Conservation (phyloP, 2,113 vertebrate genomes). For the Anarhynchus alexandrinus region DNA sequence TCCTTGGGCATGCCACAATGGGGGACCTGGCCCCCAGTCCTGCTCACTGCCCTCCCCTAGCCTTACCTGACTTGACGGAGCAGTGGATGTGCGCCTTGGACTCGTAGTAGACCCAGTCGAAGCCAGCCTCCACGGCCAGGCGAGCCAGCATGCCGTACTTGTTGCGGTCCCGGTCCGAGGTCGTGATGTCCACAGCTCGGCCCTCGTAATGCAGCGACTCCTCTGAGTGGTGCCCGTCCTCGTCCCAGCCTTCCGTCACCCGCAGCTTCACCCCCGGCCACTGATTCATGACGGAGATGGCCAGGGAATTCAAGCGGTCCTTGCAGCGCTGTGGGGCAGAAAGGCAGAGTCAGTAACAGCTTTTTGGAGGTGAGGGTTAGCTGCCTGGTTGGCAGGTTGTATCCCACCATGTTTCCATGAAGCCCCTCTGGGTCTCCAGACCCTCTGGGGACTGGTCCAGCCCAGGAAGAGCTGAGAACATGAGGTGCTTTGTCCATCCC, state of each 20-base stretch:
- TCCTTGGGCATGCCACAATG: rapidly evolving
- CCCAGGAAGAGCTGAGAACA: background rate
- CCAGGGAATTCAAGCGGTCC: slow-evolving; percentile 95
- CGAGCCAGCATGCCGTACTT: slow-evolving; percentile 92
- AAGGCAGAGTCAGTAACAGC: background rate
- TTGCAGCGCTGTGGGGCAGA: slow-evolving; percentile 87
- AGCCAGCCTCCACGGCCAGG: slow-evolving; percentile 90
- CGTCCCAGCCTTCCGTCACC: slow-evolving; percentile 93
- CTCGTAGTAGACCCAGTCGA: slow-evolving; percentile 94
- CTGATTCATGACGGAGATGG: slow-evolving; percentile 95
- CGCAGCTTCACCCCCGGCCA: slow-evolving; percentile 91
- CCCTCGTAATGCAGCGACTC: slow-evolving; percentile 92
- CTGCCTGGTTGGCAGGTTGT: background rate
- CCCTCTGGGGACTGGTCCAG: background rate
- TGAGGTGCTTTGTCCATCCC: background rate
- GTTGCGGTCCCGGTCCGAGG: slow-evolving; percentile 90
- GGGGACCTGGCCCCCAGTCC: background rate
- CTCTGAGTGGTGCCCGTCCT: slow-evolving; percentile 89
- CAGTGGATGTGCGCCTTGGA: slow-evolving; percentile 93
- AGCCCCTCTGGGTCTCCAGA: background rate
- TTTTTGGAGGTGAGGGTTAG: background rate
- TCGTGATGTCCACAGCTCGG: slow-evolving; percentile 91
- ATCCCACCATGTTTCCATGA: background rate
- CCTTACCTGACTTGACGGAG: slow-evolving; percentile 94
- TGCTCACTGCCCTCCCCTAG: background rate